Base-by-base conservation (phyloP, 2,888 invertebrate genomes). In the Drosophila cognata region DNA sequence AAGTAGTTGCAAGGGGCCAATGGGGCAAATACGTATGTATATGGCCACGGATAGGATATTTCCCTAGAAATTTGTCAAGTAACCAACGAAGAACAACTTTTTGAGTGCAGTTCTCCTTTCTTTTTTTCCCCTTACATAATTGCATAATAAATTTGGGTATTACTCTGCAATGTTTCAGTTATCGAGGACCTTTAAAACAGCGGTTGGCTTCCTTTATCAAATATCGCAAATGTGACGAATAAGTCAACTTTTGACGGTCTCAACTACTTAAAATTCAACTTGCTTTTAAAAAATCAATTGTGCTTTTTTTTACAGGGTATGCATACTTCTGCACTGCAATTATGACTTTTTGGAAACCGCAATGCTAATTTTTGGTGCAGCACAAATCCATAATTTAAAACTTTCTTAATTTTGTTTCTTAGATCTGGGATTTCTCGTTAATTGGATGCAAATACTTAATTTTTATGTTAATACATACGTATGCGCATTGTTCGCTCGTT, bases 21-120 rank as follows among this genome's bases (percentile, higher is more conserved):
- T 67, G 55, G 58, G 60, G 35, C 60, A 60, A 58, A 53, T 28
- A 63, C 51, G 36, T 38, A 28, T 59, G 36, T 38, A 28, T 59
- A 73, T 59, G 60, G 18, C 13, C n/a, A 36, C 35, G 66, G 51
- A 79, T 67, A 71, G 43, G 50, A 75, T 72, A 76, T 72, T 81
- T 77, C 68, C 71, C 77, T 52, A 68, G 73, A 82, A 82, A 81
- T 79, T 82, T 82, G 82, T 76, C 80, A 82, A 82, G 76, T 58
- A 58, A 74, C 82, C 79, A 71, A 69, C 75, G 62, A 78, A 57
- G 79, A 75, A 70, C 64, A 82, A 82, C 72, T 79, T 82, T 80
- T 70, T 61, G 72, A 77, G 67, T 60, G 81, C 50, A 51, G 50
- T 50, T 64, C 50, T 33, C 36, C 10, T 50, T 57, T 51, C 21